Evolutionary conservation across 1,140 invertebrate species (phyloP).

Genomic region (Lineus longissimus): DNA sequence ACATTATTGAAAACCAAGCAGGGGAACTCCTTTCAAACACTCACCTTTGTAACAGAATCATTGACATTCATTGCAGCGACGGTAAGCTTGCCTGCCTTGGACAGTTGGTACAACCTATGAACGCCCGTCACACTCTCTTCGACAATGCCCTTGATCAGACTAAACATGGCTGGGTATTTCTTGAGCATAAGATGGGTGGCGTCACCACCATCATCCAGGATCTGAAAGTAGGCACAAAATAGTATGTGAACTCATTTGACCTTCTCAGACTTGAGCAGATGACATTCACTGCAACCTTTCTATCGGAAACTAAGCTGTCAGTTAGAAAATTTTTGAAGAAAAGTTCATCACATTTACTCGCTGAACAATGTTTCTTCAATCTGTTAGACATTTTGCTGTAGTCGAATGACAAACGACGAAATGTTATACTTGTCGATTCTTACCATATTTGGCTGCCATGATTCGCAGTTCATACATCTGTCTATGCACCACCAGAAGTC

Average conservation of each 20-base stretch:
- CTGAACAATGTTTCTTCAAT: neutral
- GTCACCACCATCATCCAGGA: slow-evolving; percentile 95
- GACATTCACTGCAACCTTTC: neutral
- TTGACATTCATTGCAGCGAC: slow-evolving; percentile 99
- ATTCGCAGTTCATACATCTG: slow-evolving; percentile 81
- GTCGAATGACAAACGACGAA: too few species aligned
- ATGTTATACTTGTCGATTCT: too few species aligned
- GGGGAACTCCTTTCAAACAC: neutral
- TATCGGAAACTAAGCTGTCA: neutral
- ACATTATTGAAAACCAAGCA: too few species aligned
- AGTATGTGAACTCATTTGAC: neutral
- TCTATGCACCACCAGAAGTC: slow-evolving; percentile 99
- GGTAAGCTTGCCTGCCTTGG: slow-evolving; percentile 87
- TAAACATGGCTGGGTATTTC: slow-evolving; percentile 92
- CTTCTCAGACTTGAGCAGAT: neutral
- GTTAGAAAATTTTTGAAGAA: too few species aligned
- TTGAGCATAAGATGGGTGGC: slow-evolving; percentile 95
- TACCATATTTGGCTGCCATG: slow-evolving; percentile 93
- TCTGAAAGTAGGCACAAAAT: slow-evolving; percentile 55
- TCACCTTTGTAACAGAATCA: slow-evolving; percentile 88
- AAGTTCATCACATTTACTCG: neutral
- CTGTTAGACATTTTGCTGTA: too few species aligned
- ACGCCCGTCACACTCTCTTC: slow-evolving; percentile 98
- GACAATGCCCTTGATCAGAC: slow-evolving; percentile 94
- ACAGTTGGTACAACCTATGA: slow-evolving; percentile 92